phyloP scores from a whole-genome alignment of 2,888 invertebrate genomes.

The Apotomis turbidana region DNA sequence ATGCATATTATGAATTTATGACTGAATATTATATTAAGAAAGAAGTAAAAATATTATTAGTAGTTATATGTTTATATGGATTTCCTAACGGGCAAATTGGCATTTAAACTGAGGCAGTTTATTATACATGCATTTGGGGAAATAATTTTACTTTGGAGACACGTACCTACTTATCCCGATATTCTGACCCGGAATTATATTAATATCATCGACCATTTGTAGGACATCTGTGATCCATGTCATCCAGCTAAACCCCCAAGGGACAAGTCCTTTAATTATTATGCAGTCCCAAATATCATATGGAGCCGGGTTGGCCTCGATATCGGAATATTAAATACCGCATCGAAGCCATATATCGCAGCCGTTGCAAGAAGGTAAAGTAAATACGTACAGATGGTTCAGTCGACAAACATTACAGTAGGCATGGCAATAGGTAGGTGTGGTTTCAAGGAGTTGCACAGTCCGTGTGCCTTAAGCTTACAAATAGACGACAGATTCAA shows the following conservation, averaged over 20 bases:
- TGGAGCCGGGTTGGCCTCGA: slow-evolving; percentile 26
- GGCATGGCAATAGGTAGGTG: no score
- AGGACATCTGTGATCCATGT: slow-evolving; percentile 30
- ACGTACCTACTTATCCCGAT: background rate
- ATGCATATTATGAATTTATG: no score
- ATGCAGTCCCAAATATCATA: slow-evolving; percentile 39
- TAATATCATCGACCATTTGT: slow-evolving; percentile 17
- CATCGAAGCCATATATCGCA: slow-evolving; percentile 36
- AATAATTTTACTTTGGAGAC: no score
- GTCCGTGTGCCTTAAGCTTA: no score
- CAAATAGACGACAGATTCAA: no score
- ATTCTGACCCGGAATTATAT: background rate
- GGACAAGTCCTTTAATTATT: slow-evolving; percentile 24
- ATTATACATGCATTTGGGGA: no score
- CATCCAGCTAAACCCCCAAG: slow-evolving; percentile 21
- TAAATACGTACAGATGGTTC: slow-evolving; percentile 13
- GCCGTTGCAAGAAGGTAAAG: slow-evolving; percentile 24
- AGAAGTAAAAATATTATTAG: no score
- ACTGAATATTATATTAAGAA: no score
- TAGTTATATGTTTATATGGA: no score
- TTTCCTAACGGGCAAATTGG: no score
- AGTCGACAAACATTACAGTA: background rate
- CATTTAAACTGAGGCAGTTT: no score
- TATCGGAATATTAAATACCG: slow-evolving; percentile 41
- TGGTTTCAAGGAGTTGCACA: no score